Evolutionary conservation across 2,888 invertebrate species (phyloP).

Genomic region (Taphrorychus bicolor): DNA sequence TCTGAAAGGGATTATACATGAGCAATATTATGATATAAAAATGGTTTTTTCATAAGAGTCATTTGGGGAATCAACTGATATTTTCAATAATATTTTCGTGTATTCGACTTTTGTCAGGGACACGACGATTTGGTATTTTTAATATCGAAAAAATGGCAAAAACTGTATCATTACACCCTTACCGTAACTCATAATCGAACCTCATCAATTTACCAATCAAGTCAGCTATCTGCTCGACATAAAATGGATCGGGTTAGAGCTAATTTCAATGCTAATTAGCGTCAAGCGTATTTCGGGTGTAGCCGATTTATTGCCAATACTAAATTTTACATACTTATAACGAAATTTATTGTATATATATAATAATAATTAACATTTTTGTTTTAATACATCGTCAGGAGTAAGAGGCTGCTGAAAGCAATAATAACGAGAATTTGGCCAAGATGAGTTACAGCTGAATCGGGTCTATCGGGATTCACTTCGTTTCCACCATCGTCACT

Average conservation of each 20-base stretch:
- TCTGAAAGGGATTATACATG: too few species aligned
- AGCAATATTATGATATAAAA: too few species aligned
- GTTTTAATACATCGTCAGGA: too few species aligned
- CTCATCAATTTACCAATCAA: neutral
- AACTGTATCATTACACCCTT: too few species aligned
- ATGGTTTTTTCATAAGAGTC: too few species aligned
- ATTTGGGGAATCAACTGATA: too few species aligned
- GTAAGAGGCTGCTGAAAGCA: neutral
- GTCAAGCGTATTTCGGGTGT: neutral
- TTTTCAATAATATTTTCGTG: too few species aligned
- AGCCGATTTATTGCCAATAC: neutral
- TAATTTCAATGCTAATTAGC: conserved; percentile 1
- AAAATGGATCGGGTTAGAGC: neutral
- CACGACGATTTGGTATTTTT: too few species aligned
- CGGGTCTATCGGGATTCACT: neutral
- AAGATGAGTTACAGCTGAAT: neutral
- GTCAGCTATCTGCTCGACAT: neutral
- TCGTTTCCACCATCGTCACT: too few species aligned
- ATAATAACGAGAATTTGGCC: neutral
- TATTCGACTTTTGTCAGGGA: too few species aligned
- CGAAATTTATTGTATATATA: neutral
- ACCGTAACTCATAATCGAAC: neutral
- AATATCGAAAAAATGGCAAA: too few species aligned
- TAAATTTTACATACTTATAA: neutral
- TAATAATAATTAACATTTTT: neutral